These are phyloP conservation scores for Cryptosula pallasiana DNA, from an alignment of 2,888 invertebrate species.

Conservation along the genomic window DNA sequence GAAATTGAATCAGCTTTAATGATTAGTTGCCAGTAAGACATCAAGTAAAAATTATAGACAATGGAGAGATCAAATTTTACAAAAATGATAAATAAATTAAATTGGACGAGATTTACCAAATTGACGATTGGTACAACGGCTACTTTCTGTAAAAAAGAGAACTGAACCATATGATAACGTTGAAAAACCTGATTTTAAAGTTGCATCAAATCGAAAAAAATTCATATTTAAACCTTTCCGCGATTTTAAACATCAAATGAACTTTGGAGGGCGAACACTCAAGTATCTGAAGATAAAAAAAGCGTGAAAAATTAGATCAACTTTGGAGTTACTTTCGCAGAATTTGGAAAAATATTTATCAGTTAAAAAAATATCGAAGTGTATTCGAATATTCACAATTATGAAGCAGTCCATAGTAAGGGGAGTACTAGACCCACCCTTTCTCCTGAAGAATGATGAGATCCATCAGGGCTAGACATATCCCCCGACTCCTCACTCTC, in stretches of 20 bases:
- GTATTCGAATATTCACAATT: too few species aligned
- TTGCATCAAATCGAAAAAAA: too few species aligned
- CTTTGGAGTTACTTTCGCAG: too few species aligned
- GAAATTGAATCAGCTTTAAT: neutral
- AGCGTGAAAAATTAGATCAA: too few species aligned
- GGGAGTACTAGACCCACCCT: slow-evolving; percentile 5
- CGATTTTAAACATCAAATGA: too few species aligned
- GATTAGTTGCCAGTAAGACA: neutral
- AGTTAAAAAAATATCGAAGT: too few species aligned
- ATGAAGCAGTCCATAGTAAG: neutral
- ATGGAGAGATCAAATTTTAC: neutral
- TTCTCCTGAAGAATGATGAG: slow-evolving; percentile 3
- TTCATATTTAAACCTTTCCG: too few species aligned
- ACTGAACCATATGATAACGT: too few species aligned
- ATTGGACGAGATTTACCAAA: slow-evolving; percentile 1
- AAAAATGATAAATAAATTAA: neutral
- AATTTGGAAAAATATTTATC: too few species aligned
- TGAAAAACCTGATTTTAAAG: too few species aligned
- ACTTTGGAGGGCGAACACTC: too few species aligned
- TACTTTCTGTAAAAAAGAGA: slow-evolving; percentile 1
- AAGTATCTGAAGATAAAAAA: too few species aligned
- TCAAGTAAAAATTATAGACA: neutral
- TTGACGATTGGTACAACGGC: neutral
- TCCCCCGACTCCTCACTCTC: slow-evolving; percentile 8
- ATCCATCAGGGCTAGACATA: slow-evolving; percentile 15